Percentiles rank a stretch among this genome's conserved stretches.
These are phyloP conservation scores for Tetranychus truncatus DNA, from an alignment of 2,888 invertebrate genomes.

Conservation along the genomic window DNA sequence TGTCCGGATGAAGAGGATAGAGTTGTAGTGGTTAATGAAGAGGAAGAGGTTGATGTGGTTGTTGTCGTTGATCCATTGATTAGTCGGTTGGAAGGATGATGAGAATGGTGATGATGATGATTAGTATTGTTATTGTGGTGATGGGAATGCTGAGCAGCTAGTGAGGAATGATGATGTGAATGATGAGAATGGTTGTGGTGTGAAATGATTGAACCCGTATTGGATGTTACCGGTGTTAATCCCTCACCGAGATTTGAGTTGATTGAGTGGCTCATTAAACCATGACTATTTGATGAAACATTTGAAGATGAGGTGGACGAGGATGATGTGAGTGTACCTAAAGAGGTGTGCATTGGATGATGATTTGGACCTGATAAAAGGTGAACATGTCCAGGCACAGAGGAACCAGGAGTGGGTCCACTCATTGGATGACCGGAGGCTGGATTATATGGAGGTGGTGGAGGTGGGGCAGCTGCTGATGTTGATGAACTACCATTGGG, in stretches of 20 bases:
- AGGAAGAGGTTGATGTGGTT: constrained; percentile 27
- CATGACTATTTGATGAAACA: neutral
- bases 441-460: constrained; percentile 14
- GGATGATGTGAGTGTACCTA: neutral
- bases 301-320: neutral
- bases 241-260: neutral
- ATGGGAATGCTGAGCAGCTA: neutral
- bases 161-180: neutral
- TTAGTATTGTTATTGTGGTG: neutral
- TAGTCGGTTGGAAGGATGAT: neutral
- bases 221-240: neutral
- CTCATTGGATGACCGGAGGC: neutral
- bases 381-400: neutral
- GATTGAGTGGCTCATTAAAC: neutral
- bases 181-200: neutral
- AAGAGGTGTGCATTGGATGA: neutral
- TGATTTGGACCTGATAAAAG: neutral
- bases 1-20: neutral
- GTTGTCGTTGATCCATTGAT: constrained; percentile 36
- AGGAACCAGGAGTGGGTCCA: neutral
- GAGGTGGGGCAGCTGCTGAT: constrained; percentile 8
- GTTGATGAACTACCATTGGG: neutral
- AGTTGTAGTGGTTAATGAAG: constrained; percentile 35
- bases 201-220: neutral
- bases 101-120: neutral